These are phyloP conservation scores for Cosmorhoe ocellata DNA, from an alignment of 2,888 invertebrate genomes.

Conservation along the genomic window DNA sequence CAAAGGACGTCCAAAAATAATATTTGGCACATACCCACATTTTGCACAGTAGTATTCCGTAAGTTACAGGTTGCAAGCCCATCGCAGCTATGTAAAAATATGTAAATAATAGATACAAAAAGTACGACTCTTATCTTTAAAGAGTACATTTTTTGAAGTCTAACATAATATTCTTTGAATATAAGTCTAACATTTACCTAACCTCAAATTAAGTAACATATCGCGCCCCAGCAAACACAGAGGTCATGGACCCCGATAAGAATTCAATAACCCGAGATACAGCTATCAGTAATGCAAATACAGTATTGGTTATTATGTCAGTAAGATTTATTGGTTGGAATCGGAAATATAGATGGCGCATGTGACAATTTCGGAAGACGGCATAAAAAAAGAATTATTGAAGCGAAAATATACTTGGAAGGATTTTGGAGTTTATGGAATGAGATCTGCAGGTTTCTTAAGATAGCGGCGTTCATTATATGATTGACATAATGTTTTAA, in stretches of 20 bases:
- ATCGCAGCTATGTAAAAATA: no score
- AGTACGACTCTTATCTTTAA: no score
- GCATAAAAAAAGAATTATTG: neutral
- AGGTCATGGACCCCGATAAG: constrained; percentile 66
- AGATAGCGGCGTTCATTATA: no score
- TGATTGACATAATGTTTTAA: no score
- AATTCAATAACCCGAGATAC: constrained; percentile 66
- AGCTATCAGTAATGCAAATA: constrained; percentile 56
- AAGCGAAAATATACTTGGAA: neutral
- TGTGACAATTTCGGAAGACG: constrained; percentile 12
- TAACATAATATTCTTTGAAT: constrained; percentile 5
- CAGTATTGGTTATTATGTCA: constrained; percentile 21
- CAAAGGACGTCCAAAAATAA: no score
- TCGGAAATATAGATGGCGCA: neutral
- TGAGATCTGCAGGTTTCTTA: no score
- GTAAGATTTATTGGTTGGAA: constrained; percentile 24
- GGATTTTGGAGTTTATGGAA: no score
- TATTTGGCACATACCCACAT: no score
- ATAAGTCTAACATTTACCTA: constrained; percentile 23
- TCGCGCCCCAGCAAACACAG: constrained; percentile 44
- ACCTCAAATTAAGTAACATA: constrained; percentile 40
- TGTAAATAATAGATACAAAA: no score
- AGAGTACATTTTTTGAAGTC: neutral
- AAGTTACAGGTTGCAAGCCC: no score
- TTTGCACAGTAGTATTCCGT: no score